Conservation (phyloP, 2,797 vertebrate species). For the Microcaecilia unicolor region DNA sequence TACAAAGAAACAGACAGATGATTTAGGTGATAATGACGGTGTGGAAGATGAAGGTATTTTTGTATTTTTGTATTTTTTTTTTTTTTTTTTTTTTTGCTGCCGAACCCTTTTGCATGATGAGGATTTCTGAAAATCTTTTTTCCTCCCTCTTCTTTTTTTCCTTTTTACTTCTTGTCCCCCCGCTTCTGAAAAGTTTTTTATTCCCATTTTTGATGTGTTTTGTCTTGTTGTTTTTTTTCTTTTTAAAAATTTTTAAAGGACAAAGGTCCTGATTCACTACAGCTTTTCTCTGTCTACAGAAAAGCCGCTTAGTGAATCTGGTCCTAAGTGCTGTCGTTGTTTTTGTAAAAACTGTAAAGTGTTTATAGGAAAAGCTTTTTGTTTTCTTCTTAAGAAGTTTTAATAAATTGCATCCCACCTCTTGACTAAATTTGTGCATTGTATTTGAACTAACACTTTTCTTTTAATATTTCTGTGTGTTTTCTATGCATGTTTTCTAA, state of each 20-base stretch:
- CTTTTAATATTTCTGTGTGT: constrained; percentile 67
- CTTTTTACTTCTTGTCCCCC: too few species aligned
- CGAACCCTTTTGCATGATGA: constrained; percentile 97
- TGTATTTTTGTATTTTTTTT: too few species aligned
- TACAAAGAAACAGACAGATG: constrained; percentile 99
- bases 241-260: constrained; percentile 64
- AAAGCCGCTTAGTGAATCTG: too few species aligned
- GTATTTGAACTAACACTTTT: constrained; percentile 75
- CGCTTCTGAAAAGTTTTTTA: constrained; percentile 92
- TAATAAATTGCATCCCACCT: constrained; percentile 91
- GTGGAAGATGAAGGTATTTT: constrained; percentile 99
- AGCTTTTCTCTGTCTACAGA: too few species aligned
- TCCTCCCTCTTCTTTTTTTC: constrained; percentile 93
- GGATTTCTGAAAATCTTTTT: constrained; percentile 74
- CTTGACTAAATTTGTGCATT: constrained; percentile 65
- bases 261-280: too few species aligned
- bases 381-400: constrained; percentile 78
- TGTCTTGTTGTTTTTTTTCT: constrained; percentile 97
- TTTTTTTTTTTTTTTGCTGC: constrained; percentile 79
- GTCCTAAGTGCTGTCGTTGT: constrained; percentile 50
- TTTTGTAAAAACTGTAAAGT: constrained; percentile 58
- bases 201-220: constrained; percentile 98
- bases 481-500: constrained; percentile 85
- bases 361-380: constrained; percentile 51
- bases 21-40: constrained; percentile 99